phyloP scores from a whole-genome alignment of 2,113 vertebrate species.

The Puntigrus tetrazona region DNA sequence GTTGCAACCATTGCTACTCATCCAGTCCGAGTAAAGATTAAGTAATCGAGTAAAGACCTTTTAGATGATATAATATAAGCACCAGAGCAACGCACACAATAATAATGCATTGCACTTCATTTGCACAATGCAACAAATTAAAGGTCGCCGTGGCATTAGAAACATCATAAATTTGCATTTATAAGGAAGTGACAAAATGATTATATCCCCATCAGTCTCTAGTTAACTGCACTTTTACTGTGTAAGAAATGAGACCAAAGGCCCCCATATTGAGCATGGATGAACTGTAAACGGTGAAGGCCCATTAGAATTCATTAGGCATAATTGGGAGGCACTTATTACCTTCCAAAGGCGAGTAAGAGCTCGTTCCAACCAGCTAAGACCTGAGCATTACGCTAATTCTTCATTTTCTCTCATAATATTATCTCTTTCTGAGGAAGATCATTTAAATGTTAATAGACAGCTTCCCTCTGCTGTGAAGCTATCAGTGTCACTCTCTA shows the following conservation, averaged over 20 bases:
- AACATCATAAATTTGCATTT: neutral
- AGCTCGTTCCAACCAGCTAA: constrained; percentile 54
- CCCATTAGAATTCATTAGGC: constrained; percentile 63
- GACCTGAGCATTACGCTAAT: constrained; percentile 67
- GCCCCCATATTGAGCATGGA: constrained; percentile 48
- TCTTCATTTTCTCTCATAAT: constrained; percentile 70
- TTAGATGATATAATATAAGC: neutral
- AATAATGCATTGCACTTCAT: neutral
- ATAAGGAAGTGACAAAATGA: neutral
- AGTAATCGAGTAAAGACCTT: neutral
- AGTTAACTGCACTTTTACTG: constrained; percentile 25
- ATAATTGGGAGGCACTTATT: constrained; percentile 64
- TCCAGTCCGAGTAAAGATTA: neutral
- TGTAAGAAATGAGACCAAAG: constrained; percentile 47
- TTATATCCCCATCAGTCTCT: neutral
- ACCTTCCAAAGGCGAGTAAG: constrained; percentile 62
- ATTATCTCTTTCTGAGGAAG: constrained; percentile 61
- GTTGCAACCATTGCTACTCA: neutral
- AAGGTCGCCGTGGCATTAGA: neutral
- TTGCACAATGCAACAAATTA: neutral
- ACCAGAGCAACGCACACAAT: neutral
- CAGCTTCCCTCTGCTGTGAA: constrained; percentile 39
- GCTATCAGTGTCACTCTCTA: constrained; percentile 23
- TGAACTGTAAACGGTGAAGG: constrained; percentile 49
- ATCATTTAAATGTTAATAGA: constrained; percentile 75